Evolutionary conservation across 2,888 invertebrate genomes (phyloP), one percentile per base, ranked within the genome.

Genomic region (Oscheius myriophilus): DNA sequence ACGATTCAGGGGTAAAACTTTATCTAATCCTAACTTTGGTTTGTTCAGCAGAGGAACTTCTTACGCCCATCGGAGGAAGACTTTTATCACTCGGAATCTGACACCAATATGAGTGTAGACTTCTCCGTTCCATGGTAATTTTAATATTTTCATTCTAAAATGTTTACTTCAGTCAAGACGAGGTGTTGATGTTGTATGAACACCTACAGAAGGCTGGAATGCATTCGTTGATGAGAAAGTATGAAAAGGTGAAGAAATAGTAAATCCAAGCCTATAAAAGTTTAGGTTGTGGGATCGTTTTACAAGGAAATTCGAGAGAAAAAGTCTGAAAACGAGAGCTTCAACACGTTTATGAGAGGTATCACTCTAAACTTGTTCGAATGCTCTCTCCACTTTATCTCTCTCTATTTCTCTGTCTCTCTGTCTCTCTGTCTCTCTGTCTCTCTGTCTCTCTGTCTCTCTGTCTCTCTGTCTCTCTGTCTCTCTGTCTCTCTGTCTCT

Each of bases 301-400:
- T 87, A 90, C 54, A 87, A 88, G 65, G 90, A 90, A 79, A 87
- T 90, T 14, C 87, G 88, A 39, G 87, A 87, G 69, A 87, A 90
- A 39, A 88, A 90, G 70, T 87, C 88, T 58, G 90, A 90, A 69
- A 90, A 90, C 78, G 88, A 89, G 72, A 85, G 89, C 86, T 90
- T 54, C 90, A 90, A 78, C 87, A 87, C 52, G 88, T 89, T 63
- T 90, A 89, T 84, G 88, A 88, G 78, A 88, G 88, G 90, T 90
- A 85, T 46, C n/a, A 7, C 46, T 18, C 33, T 6, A 3, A n/a
- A n/a, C n/a, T n/a, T n/a, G n/a, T n/a, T n/a, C n/a, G n/a, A n/a
- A n/a, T n/a, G n/a, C n/a, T n/a, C n/a, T n/a, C n/a, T n/a, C n/a
- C n/a, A n/a, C n/a, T n/a, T n/a, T n/a, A n/a, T n/a, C n/a, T 33